Percentiles rank a stretch among this genome's conserved stretches.
Conservation (phyloP, 2,888 invertebrate species). For the Himalopsyche kuldschensis region DNA sequence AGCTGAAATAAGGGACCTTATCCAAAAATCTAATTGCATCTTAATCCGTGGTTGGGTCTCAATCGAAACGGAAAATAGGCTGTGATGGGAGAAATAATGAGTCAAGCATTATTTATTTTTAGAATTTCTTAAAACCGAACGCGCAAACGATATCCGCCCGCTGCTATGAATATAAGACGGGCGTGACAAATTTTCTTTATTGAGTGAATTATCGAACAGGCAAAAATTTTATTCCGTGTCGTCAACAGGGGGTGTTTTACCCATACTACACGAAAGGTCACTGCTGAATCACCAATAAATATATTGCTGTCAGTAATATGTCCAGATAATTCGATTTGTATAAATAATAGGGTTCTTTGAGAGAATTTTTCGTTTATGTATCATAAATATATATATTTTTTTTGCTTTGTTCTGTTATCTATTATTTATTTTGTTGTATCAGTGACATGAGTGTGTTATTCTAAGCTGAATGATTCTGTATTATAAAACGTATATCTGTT, state of each 20-base stretch:
- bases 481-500: too few species aligned
- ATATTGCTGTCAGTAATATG: background rate
- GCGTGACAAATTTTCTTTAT: background rate
- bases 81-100: background rate
- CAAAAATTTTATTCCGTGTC: background rate
- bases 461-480: too few species aligned
- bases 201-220: background rate
- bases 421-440: too few species aligned
- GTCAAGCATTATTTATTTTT: background rate
- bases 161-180: background rate
- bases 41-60: background rate
- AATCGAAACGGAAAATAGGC: background rate
- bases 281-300: background rate
- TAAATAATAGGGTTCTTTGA: too few species aligned
- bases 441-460: too few species aligned
- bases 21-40: background rate
- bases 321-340: too few species aligned
- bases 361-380: too few species aligned
- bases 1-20: background rate
- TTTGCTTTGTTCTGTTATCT: too few species aligned
- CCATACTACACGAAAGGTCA: background rate
- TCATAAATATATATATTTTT: too few species aligned
- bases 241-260: background rate
- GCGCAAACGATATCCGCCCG: background rate
- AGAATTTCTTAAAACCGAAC: background rate